Evolutionary conservation across 2,797 vertebrate genomes (phyloP), one percentile per base, ranked within the genome.

Genomic region (Sebastes baramenuke): DNA sequence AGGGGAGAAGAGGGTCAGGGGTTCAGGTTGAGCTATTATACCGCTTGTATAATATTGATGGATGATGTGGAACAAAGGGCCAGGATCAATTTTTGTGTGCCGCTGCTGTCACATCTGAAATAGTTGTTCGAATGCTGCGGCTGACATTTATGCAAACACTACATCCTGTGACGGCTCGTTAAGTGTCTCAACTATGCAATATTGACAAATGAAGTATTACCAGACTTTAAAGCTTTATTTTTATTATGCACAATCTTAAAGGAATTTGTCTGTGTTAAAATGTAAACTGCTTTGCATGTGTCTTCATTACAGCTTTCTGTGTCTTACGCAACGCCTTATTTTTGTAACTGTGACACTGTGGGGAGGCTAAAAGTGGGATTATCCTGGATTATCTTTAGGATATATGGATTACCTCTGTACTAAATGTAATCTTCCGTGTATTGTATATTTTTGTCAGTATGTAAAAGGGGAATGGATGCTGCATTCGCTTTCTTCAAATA

Each of bases 401-500:
- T 92, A 61, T 88, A 55, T 88, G 85, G 83, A 92, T 93, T 92
- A 93, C 91, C 90, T 92, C 90, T 92, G 46, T 92, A 77, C 34
- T 54, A 86, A 84, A 5, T 87, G 78, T 93, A 92, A 92, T 91
- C 82, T 75, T 82, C 58, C 77, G 10, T 89, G 77, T 88, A 82
- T 89, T 89, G 67, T 90, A 67, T 90, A 85, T 85, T 85, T 88
- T 84, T 93, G 68, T 87, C 87, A 83, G 59, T 24, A 42, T 93
- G 71, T 88, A 79, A 87, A 87, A 92, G 55, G 86, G 79, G 59
- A 85, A 60, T 82, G 68, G 68, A 86, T 81, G 75, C 55, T 83
- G 65, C 65, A 73, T 91, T 92, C 79, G 58, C 84, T 88, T 88
- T 88, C 52, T 89, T 90, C 55, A 76, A 96, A 95, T 95, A 96